Base-by-base conservation (phyloP, 2,797 vertebrate genomes). In the Anguilla marmorata region DNA sequence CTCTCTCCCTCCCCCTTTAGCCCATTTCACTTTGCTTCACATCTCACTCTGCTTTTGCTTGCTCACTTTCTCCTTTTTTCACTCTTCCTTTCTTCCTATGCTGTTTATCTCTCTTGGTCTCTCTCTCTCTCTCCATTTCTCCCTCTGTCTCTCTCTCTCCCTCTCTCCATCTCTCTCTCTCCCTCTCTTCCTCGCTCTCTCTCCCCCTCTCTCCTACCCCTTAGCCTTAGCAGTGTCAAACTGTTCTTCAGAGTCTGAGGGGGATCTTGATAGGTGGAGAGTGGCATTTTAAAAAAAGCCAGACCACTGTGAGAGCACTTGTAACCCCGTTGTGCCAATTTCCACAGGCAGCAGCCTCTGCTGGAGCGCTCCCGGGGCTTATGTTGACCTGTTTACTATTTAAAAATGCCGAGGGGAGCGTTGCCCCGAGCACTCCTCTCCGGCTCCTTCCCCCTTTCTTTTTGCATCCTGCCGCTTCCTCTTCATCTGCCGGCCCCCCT, bases 211-310 rank as follows among this genome's bases (percentile, higher is more conserved):
- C 82, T 56, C 66, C 21, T 2, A 30, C 88, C 48, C 69, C 76
- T 50, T 85, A 56, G 95, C 95, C 94, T 95, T 94, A 94, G 95
- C 83, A 30, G 52, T 95, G 95, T 95, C 94, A 94, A 95, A 95
- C 95, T 96, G 95, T 96, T 96, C 96, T 97, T 97, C 96, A 96
- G 96, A 96, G 95, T 96, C 95, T 96, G 94, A 96, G 96, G 96
- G 96, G 96, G 95, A 89, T 58, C 95, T 90, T 93, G 86, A 88
- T 80, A 88, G 86, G 86, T 95, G 95, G 95, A 94, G 96, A 95
- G 95, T 95, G 95, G 89, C 83, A 11, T 52, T 89, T 85, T 74
- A 79, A 69, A 96, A 95, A 95, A 96, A 95, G 95, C 95, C 96
- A 96, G 96, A 96, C 96, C 96, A 96, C 95, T 95, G 93, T 94